phyloP scores from a whole-genome alignment of 2,797 vertebrate species.

The Hippopotamyrus pictus region DNA sequence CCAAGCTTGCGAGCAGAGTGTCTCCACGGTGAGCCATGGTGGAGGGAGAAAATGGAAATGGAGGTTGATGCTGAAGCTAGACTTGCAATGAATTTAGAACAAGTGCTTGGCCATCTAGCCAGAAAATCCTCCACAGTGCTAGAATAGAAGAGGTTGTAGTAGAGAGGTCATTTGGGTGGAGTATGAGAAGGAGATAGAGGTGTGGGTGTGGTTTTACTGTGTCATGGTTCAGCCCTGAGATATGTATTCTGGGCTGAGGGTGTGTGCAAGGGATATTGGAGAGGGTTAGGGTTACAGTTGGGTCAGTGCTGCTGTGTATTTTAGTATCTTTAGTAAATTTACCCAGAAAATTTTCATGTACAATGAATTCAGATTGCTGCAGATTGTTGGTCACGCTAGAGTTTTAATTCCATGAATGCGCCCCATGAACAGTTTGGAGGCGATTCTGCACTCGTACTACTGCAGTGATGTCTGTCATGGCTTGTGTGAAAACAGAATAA shows the following conservation, averaged over 20 bases:
- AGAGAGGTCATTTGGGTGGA: not conserved
- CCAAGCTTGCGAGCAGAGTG: constrained; percentile 58
- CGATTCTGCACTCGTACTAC: not conserved
- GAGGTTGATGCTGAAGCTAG: not conserved
- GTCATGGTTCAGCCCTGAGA: not conserved
- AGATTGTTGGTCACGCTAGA: not conserved
- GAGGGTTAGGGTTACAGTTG: not conserved
- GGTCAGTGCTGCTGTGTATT: not conserved
- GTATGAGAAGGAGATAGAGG: not conserved
- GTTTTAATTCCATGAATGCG: not conserved
- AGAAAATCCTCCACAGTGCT: not conserved
- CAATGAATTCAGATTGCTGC: not conserved
- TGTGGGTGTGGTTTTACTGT: not conserved
- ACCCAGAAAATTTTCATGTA: not conserved
- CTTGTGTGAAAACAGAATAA: not conserved
- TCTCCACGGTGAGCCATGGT: constrained; percentile 61
- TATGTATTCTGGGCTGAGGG: not conserved
- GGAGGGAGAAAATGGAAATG: not conserved
- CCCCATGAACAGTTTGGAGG: not conserved
- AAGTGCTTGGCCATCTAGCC: not conserved
- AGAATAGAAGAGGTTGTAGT: not conserved
- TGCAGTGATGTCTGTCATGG: not conserved
- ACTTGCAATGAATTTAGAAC: not conserved
- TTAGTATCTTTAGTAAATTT: not conserved
- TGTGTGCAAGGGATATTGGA: not conserved